These are phyloP conservation scores for Drosophila quasianomalipes DNA, from an alignment of 2,888 invertebrate genomes.

Conservation along the genomic window DNA sequence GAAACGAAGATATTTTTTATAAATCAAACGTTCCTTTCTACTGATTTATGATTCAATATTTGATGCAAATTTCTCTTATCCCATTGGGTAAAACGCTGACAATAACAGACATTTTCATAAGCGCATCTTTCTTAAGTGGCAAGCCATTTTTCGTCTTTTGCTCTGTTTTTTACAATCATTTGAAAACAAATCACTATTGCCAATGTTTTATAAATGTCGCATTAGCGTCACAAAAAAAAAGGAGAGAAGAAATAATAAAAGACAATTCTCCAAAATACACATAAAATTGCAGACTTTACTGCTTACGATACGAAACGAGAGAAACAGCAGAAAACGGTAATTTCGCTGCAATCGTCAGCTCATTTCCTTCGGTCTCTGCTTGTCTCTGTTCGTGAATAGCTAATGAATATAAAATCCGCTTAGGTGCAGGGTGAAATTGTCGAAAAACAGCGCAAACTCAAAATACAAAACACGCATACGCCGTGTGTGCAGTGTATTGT, in stretches of 20 bases:
- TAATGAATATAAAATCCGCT: slow-evolving; percentile 76
- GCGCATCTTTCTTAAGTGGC: slow-evolving; percentile 39
- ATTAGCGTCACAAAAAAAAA: slow-evolving; percentile 70
- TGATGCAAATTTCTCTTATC: slow-evolving; percentile 50
- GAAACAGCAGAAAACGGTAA: slow-evolving; percentile 36
- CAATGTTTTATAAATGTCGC: slow-evolving; percentile 77
- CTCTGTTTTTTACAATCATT: slow-evolving; percentile 29
- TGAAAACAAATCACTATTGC: slow-evolving; percentile 43
- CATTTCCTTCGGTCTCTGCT: slow-evolving; percentile 26
- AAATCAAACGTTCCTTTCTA: slow-evolving; percentile 10
- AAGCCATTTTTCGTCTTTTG: slow-evolving; percentile 15
- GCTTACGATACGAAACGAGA: slow-evolving; percentile 45
- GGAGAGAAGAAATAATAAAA: slow-evolving; percentile 27
- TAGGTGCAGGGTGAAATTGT: slow-evolving; percentile 49
- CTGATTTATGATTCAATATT: slow-evolving; percentile 69
- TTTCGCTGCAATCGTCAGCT: slow-evolving; percentile 72
- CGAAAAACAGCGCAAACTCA: slow-evolving; percentile 23
- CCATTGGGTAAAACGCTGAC: slow-evolving; percentile 47
- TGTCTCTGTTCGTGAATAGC: slow-evolving; percentile 30
- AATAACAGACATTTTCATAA: slow-evolving; percentile 58
- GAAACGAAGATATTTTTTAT: slow-evolving; percentile 3
- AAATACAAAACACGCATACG: slow-evolving; percentile 42
- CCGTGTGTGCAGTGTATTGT: slow-evolving; percentile 33
- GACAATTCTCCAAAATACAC: slow-evolving; percentile 47
- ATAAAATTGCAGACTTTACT: slow-evolving; percentile 75